Percentiles rank a stretch among this genome's conserved stretches.
Evolutionary conservation across 2,113 vertebrate species (phyloP).

Genomic region (Corvus hawaiiensis): DNA sequence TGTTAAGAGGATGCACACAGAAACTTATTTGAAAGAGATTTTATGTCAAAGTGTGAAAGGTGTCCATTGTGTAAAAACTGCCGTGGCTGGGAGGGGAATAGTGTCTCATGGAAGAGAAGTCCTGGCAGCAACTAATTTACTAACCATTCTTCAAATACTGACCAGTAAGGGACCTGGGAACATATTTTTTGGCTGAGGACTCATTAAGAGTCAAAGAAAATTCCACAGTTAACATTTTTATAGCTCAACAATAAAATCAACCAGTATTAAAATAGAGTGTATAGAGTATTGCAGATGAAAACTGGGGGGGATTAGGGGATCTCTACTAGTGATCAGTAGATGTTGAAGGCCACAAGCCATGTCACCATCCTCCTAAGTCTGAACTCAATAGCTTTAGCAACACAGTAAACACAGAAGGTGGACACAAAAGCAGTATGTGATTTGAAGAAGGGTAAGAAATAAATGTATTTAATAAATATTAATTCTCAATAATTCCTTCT

Average conservation of each 20-base stretch:
- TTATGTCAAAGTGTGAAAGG: not conserved
- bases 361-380: not conserved
- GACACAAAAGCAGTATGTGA: not conserved
- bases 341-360: not conserved
- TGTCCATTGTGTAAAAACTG: not conserved
- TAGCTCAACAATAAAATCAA: not conserved
- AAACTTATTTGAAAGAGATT: not conserved
- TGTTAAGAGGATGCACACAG: not conserved
- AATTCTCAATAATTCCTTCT: not conserved
- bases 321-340: not conserved
- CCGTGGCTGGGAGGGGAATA: not conserved
- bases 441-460: not conserved
- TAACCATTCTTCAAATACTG: not conserved
- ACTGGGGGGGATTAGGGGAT: rapidly evolving
- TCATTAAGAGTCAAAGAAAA: not conserved
- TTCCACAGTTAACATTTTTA: not conserved
- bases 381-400: not conserved
- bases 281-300: not conserved
- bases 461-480: not conserved
- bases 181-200: not conserved
- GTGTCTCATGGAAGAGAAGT: not conserved
- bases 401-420: not conserved
- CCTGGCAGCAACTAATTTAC: not conserved
- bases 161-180: not conserved
- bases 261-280: not conserved